Conservation (phyloP, 2,113 vertebrate genomes). For the Larimichthys crocea region DNA sequence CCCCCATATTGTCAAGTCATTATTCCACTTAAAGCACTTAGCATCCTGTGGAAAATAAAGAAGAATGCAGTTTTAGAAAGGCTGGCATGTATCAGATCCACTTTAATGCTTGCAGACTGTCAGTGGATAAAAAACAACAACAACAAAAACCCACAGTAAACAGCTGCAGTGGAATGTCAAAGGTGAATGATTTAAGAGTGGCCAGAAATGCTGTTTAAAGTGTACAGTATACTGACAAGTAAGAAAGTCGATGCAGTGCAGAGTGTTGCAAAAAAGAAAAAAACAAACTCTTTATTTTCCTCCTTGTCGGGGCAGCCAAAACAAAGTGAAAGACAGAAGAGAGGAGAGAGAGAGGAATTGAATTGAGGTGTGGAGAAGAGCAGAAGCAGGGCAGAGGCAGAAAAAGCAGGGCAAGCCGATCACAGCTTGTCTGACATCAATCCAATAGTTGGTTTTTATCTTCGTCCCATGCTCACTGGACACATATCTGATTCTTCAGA, state of each 20-base stretch:
- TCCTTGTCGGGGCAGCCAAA: conserved; percentile 20
- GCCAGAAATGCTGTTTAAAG: conserved; percentile 24
- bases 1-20: conserved; percentile 39
- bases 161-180: conserved; percentile 49
- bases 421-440: conserved; percentile 87
- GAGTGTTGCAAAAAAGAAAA: conserved; percentile 27
- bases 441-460: conserved; percentile 71
- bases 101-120: conserved; percentile 33
- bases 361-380: conserved; percentile 42
- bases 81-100: conserved; percentile 43
- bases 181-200: conserved; percentile 38
- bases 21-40: conserved; percentile 19
- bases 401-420: conserved; percentile 81
- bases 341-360: conserved; percentile 25
- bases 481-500: conserved; percentile 86
- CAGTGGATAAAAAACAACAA: conserved; percentile 20
- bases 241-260: conserved; percentile 37
- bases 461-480: conserved; percentile 78
- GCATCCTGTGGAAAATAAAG: conserved; percentile 38
- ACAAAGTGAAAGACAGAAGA: conserved; percentile 38
- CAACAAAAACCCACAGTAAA: conserved; percentile 7
- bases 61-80: conserved; percentile 57
- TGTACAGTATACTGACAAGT: conserved; percentile 22
- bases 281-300: conserved; percentile 23
- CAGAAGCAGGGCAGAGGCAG: conserved; percentile 68